These are phyloP conservation scores for Microvelia longipes DNA, from an alignment of 1,140 invertebrate genomes.

Conservation along the genomic window DNA sequence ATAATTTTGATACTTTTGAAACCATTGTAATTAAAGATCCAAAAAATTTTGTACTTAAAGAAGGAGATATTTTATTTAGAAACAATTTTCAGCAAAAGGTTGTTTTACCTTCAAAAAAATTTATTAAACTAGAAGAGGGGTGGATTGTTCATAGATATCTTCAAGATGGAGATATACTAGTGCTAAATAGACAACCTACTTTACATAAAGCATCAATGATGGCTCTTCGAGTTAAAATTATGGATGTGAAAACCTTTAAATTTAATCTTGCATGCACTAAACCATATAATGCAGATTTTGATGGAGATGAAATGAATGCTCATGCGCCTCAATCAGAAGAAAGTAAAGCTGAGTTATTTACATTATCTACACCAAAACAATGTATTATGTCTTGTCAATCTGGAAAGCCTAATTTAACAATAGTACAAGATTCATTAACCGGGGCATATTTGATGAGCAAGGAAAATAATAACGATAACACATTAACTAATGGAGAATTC, in stretches of 20 bases:
- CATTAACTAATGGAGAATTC: constrained; percentile 75
- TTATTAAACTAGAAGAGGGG: constrained; percentile 35
- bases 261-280: constrained; percentile 99
- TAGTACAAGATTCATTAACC: constrained; percentile 70
- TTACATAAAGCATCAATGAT: constrained; percentile 96
- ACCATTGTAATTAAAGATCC: constrained; percentile 21
- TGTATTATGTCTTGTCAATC: constrained; percentile 97
- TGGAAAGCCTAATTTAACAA: constrained; percentile 79
- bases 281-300: constrained; percentile 98
- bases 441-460: constrained; percentile 75
- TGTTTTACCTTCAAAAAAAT: constrained; percentile 46
- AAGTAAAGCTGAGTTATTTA: constrained; percentile 69
- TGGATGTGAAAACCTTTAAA: constrained; percentile 87
- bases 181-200: constrained; percentile 96
- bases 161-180: constrained; percentile 76
- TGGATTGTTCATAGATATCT: constrained; percentile 82
- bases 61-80: constrained; percentile 35
- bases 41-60: neutral
- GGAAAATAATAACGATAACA: constrained; percentile 68
- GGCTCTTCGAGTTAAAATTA: constrained; percentile 84
- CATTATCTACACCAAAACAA: constrained; percentile 65
- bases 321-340: constrained; percentile 91
- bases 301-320: constrained; percentile 98
- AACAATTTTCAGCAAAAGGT: constrained; percentile 60
- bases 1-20: constrained; percentile 29